Percentiles rank a stretch among this genome's conserved stretches.
Conservation (phyloP, 1,140 invertebrate genomes). For the Sminthurides bifidus region DNA sequence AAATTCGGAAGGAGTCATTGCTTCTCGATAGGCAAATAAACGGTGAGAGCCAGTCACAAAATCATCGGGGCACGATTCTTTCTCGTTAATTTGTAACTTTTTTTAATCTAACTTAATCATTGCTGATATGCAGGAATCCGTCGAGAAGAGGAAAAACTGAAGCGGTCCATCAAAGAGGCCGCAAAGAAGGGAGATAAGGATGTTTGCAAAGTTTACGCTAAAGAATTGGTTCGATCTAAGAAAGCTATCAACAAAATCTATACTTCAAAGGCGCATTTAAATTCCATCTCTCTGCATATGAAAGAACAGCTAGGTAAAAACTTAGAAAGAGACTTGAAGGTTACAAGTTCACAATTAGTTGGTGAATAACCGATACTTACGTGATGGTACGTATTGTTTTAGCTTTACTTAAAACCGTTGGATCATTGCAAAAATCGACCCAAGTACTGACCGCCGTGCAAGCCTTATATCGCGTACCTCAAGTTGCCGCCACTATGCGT, state of each 20-base stretch:
- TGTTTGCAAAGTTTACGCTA: slow-evolving; percentile 87
- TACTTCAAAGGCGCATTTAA: slow-evolving; percentile 93
- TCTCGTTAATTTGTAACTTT: background rate
- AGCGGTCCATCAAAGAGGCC: slow-evolving; percentile 83
- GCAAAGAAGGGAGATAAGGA: slow-evolving; percentile 92
- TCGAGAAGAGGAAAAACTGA: slow-evolving; percentile 94
- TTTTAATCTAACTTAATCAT: slow-evolving; percentile 10
- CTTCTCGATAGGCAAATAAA: slow-evolving; percentile 85
- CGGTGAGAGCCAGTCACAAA: slow-evolving; percentile 42
- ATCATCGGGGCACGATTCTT: background rate
- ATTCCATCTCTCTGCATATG: slow-evolving; percentile 94
- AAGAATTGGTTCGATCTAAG: slow-evolving; percentile 81
- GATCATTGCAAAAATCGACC: slow-evolving; percentile 80
- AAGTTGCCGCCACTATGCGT: slow-evolving; percentile 90
- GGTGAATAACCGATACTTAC: no score
- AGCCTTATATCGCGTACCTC: slow-evolving; percentile 71
- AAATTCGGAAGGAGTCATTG: slow-evolving; percentile 83
- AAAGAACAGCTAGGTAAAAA: slow-evolving; percentile 81
- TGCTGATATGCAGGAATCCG: slow-evolving; percentile 58
- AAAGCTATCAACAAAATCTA: slow-evolving; percentile 85
- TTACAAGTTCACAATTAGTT: no score
- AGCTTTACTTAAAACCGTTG: slow-evolving; percentile 79
- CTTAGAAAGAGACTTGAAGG: no score
- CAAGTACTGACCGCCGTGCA: slow-evolving; percentile 98
- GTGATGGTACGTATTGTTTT: slow-evolving; percentile 16